A percentile compares a stretch with the other conserved stretches of the same genome.
phyloP scores from a whole-genome alignment of 2,113 vertebrate genomes.

The Triplophysa dalaica region DNA sequence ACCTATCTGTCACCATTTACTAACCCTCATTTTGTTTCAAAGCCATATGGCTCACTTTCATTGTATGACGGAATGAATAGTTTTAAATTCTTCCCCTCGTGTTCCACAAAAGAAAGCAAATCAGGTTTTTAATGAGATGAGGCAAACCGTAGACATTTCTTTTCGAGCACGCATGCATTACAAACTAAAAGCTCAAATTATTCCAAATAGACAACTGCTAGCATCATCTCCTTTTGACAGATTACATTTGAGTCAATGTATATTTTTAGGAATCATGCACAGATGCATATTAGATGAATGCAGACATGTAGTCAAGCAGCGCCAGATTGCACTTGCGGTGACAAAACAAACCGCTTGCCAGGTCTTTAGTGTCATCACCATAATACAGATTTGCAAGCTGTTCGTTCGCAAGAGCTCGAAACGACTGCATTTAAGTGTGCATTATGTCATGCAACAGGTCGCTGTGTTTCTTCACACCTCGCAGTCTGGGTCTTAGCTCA shows the following conservation, averaged over 20 bases:
- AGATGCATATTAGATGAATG: background rate
- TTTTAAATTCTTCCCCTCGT: too few relatives aligned
- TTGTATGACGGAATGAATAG: too few relatives aligned
- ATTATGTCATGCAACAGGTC: conserved; percentile 18
- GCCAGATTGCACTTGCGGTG: background rate
- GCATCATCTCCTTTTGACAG: too few relatives aligned
- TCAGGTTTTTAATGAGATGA: too few relatives aligned
- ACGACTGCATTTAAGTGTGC: background rate
- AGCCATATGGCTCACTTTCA: too few relatives aligned
- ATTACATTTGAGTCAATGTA: background rate
- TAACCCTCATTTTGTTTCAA: too few relatives aligned
- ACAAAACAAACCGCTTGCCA: background rate
- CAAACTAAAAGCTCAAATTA: too few relatives aligned
- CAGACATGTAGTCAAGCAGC: background rate
- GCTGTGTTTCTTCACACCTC: background rate
- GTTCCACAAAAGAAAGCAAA: too few relatives aligned
- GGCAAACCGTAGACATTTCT: too few relatives aligned
- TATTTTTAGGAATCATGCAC: background rate
- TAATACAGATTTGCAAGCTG: background rate
- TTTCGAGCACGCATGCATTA: too few relatives aligned
- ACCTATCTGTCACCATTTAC: too few relatives aligned
- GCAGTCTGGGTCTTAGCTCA: conserved; percentile 17
- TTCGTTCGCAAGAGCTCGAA: background rate
- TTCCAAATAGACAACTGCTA: too few relatives aligned
- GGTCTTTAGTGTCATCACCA: conserved; percentile 2